Evolutionary conservation across 2,113 vertebrate genomes (phyloP).

Genomic region (Crotalus tigris): DNA sequence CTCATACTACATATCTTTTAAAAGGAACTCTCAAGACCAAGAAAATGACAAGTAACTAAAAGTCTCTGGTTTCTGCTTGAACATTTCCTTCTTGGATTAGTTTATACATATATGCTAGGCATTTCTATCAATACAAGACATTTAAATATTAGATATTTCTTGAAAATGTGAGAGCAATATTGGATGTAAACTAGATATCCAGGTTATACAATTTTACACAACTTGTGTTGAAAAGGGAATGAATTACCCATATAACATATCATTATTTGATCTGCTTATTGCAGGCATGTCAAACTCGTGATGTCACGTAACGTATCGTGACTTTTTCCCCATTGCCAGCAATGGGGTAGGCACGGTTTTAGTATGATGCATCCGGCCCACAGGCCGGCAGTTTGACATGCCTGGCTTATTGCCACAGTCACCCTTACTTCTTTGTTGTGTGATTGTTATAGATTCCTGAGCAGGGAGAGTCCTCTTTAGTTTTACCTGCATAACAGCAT

Average conservation of each 20-base stretch:
- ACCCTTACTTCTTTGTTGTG: background rate
- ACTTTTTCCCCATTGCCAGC: too few species aligned
- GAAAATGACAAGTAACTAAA: background rate
- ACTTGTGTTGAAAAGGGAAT: background rate
- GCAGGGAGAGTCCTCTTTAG: conserved; percentile 14
- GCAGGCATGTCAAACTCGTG: too few species aligned
- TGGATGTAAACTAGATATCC: background rate
- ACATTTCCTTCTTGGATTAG: background rate
- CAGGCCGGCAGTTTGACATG: too few species aligned
- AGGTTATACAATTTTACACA: background rate
- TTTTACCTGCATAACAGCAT: conserved; percentile 95
- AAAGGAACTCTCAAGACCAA: background rate
- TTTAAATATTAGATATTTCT: background rate
- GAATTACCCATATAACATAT: background rate
- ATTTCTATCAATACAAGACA: background rate
- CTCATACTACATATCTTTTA: background rate
- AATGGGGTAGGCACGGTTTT: too few species aligned
- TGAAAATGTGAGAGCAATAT: background rate
- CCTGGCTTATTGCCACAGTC: background rate
- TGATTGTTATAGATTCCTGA: background rate
- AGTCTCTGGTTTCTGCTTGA: background rate
- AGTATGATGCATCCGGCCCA: too few species aligned
- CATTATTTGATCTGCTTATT: background rate
- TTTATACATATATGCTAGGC: background rate
- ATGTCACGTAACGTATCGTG: too few species aligned